Conservation (phyloP, 1,140 invertebrate species). For the Reticulitermes speratus region DNA sequence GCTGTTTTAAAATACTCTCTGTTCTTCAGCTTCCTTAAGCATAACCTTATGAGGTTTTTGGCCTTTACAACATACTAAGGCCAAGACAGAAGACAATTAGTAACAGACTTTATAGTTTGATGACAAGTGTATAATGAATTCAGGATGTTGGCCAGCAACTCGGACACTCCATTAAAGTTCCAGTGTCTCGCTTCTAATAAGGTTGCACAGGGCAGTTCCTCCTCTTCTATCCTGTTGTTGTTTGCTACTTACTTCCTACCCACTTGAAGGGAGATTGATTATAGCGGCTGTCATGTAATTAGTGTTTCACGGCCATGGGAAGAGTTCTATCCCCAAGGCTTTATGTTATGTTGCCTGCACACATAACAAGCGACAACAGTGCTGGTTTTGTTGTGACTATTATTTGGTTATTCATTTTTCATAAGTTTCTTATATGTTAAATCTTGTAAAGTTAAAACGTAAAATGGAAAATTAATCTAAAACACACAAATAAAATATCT, state of each 20-base stretch:
- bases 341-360: no score
- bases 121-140: constrained; percentile 1
- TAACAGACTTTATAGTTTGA: background rate
- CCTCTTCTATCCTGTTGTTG: background rate
- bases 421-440: no score
- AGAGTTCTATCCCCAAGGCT: no score
- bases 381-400: no score
- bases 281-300: background rate
- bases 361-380: no score
- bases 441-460: no score
- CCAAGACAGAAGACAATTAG: background rate
- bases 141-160: background rate
- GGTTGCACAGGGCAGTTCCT: background rate
- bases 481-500: no score
- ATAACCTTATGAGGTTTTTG: background rate
- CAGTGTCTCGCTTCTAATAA: background rate
- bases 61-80: background rate
- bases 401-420: no score
- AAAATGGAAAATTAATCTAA: no score
- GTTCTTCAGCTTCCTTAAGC: background rate
- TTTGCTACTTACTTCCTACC: background rate
- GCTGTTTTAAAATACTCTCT: no score
- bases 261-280: background rate
- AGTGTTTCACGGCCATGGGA: no score
- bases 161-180: constrained; percentile 10